Conservation (phyloP, 1,140 invertebrate genomes). For the Parapsyche elsis region DNA sequence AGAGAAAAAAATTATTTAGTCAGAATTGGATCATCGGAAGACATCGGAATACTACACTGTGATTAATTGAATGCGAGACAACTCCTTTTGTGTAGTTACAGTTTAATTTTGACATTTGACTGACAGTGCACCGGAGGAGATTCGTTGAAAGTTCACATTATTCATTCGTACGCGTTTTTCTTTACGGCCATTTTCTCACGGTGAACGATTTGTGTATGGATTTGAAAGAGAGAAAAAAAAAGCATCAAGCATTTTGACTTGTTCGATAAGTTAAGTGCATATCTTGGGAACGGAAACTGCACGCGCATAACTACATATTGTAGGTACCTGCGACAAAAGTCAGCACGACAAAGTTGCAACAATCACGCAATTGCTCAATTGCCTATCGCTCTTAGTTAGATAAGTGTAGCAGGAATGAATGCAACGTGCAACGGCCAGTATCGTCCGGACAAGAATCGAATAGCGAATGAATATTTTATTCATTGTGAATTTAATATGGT, state of each 20-base stretch:
- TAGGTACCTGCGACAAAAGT: too few species aligned
- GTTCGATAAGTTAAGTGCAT: not conserved
- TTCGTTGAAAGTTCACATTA: conserved; percentile 23
- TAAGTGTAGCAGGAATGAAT: not conserved
- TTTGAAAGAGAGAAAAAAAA: not conserved
- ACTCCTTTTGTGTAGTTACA: not conserved
- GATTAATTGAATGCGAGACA: not conserved
- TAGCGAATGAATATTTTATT: too few species aligned
- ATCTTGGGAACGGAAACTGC: not conserved
- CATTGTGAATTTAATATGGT: too few species aligned
- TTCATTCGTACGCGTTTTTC: conserved; percentile 12
- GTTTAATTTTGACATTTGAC: conserved; percentile 17
- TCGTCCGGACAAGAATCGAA: not conserved
- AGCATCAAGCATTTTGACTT: not conserved
- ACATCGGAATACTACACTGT: not conserved
- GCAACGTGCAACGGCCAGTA: not conserved
- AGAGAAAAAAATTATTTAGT: too few species aligned
- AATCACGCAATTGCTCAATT: not conserved
- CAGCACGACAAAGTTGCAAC: too few species aligned
- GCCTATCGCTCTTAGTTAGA: too few species aligned
- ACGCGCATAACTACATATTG: not conserved
- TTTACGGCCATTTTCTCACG: conserved; percentile 1
- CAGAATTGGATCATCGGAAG: not conserved
- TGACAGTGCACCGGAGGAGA: conserved; percentile 8
- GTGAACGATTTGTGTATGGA: conserved; percentile 15